These are phyloP conservation scores for Meghimatium bilineatum DNA, from an alignment of 2,888 invertebrate genomes.

Conservation along the genomic window DNA sequence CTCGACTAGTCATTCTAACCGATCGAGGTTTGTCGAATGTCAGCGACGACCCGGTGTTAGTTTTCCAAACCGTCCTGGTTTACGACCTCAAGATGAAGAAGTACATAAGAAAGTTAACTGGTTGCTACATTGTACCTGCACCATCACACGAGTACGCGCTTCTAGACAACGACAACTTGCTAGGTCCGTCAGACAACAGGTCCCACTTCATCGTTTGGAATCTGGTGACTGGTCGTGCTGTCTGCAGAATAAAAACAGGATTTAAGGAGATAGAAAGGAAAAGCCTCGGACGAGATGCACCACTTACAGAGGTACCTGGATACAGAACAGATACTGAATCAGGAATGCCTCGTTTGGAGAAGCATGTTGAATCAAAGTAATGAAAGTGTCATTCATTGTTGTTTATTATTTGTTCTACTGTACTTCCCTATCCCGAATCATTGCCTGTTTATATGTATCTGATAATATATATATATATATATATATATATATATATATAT, in stretches of 20 bases:
- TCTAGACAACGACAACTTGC: conserved; percentile 68
- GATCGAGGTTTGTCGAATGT: conserved; percentile 68
- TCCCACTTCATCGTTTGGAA: conserved; percentile 75
- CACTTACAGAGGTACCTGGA: conserved; percentile 4
- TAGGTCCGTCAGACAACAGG: conserved; percentile 73
- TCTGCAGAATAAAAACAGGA: conserved; percentile 68
- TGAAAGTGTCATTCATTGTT: background rate
- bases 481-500: background rate
- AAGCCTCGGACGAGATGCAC: conserved; percentile 9
- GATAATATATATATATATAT: background rate
- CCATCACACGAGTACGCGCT: conserved; percentile 73
- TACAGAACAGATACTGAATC: conserved; percentile 60
- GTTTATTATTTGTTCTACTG: background rate
- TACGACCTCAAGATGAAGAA: conserved; percentile 71
- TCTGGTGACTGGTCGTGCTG: conserved; percentile 67
- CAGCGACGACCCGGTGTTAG: conserved; percentile 65
- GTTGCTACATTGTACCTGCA: conserved; percentile 71
- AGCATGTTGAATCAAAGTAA: conserved; percentile 51
- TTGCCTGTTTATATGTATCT: no score
- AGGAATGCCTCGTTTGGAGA: conserved; percentile 74
- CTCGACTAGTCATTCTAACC: conserved; percentile 70
- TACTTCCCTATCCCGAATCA: no score
- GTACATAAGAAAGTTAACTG: conserved; percentile 67
- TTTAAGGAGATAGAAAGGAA: conserved; percentile 62
- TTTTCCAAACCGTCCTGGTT: conserved; percentile 69